Conservation (phyloP, 64 coral and sea anemone species). For the Montipora sp. region DNA sequence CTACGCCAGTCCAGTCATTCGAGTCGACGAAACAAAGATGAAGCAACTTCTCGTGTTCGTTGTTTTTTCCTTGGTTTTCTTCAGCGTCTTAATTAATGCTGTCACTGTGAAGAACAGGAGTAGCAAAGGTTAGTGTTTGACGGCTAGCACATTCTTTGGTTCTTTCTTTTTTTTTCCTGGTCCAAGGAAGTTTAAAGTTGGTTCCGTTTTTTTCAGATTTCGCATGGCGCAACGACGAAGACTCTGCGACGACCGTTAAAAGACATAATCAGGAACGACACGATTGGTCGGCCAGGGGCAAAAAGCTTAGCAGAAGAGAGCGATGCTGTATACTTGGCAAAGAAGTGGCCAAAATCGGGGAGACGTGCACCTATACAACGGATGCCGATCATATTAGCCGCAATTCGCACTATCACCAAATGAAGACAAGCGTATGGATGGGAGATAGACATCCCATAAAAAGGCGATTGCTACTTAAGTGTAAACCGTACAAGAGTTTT, state of each 20-base stretch:
- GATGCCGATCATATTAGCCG: conserved; percentile 61
- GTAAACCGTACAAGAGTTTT: conserved; percentile 73
- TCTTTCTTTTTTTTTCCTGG: background rate
- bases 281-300: background rate
- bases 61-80: background rate
- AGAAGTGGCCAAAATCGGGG: conserved; percentile 89
- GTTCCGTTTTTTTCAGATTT: conserved; percentile 47
- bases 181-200: background rate
- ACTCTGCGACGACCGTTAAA: background rate
- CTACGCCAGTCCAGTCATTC: background rate
- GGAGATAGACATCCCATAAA: conserved; percentile 53
- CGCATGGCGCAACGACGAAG: background rate
- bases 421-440: conserved; percentile 84
- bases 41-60: background rate
- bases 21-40: background rate
- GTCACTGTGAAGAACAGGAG: background rate
- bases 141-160: background rate
- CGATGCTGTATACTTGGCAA: conserved; percentile 80
- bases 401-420: conserved; percentile 70
- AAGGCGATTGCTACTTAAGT: conserved; percentile 58
- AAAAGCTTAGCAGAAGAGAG: conserved; percentile 51
- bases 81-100: background rate
- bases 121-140: conserved; percentile 8
- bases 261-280: background rate
- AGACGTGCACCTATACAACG: conserved; percentile 59